Base-by-base conservation (phyloP, 1,140 invertebrate genomes). In the Dreissena rostriformis region DNA sequence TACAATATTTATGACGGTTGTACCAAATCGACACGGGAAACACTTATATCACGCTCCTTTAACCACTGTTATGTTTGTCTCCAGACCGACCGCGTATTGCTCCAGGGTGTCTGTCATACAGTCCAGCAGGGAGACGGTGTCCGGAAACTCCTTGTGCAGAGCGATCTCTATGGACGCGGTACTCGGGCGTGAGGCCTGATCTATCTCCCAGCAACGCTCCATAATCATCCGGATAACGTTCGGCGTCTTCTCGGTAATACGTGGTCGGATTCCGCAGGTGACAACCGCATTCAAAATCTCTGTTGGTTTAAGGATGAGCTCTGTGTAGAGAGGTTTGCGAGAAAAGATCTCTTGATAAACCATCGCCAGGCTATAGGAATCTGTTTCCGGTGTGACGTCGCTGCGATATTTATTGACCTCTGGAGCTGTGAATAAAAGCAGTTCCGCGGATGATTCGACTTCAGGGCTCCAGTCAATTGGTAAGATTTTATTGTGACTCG, bases 21-120 rank as follows among this genome's bases (percentile, higher is more conserved):
- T 39, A 39, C 39, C 39, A 39, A 39, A 39, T 39, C 39, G 39
- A 39, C 39, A 39, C 39, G 39, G 39, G 39, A 39, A 39, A 39
- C 39, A 39, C 39, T 39, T 39, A 39, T 39, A 39, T 39, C 39
- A 19, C 17, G 29, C 29, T 26, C 6, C 22, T 22, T 17, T 6
- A 68, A 68, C 7, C 19, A 80, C 71, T 70, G 49, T 73, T 74
- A 19, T 65, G 17, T 65, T 55, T 83, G 57, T 84, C 71, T 90
- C 89, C 55, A 91, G 82, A 39, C 87, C 80, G 14, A 22, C 29
- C 0, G 86, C 87, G 76, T 90, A 91, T n/a, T 88, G 83, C 70
- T 91, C 88, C 85, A 91, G 84, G 15, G 87, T 82, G 28, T 88
- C 84, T 82, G 90, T 89, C 82, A 91, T 90, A 75, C 82, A 86